These are phyloP conservation scores for Lates calcarifer DNA, from an alignment of 2,113 vertebrate genomes.

Conservation along the genomic window DNA sequence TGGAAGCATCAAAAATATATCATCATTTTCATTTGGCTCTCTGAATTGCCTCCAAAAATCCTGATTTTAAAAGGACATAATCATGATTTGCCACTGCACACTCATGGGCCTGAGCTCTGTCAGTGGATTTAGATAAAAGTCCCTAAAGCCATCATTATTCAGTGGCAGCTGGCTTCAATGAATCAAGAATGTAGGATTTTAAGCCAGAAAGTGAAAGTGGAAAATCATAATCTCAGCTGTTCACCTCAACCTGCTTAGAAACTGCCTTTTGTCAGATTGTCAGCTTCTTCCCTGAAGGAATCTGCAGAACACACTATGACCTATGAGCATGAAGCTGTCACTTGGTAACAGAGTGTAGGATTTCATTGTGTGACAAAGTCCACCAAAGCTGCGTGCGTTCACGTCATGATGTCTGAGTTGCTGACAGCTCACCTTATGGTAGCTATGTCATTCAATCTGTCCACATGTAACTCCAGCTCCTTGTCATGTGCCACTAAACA, in stretches of 20 bases:
- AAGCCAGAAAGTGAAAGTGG: neutral
- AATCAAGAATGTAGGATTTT: neutral
- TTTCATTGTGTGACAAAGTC: conserved; percentile 64
- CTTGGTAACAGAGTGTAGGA: conserved; percentile 44
- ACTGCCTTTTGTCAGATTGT: conserved; percentile 5
- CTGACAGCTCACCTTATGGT: conserved; percentile 72
- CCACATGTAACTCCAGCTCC: conserved; percentile 67
- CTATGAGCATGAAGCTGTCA: conserved; percentile 52
- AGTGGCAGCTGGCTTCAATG: neutral
- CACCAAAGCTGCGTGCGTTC: conserved; percentile 42
- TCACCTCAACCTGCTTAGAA: neutral
- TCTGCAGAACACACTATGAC: neutral
- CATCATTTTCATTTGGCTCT: neutral
- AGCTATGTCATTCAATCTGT: conserved; percentile 75
- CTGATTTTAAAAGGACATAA: neutral
- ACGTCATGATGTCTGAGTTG: conserved; percentile 55
- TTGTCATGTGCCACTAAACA: conserved; percentile 66
- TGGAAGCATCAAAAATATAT: neutral
- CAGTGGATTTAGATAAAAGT: neutral
- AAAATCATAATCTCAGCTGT: neutral
- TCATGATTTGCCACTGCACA: neutral
- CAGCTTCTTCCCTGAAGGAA: neutral
- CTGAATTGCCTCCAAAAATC: neutral
- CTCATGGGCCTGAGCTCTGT: neutral
- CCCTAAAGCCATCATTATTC: neutral